A percentile compares a stretch with the other conserved stretches of the same genome.
Conservation (phyloP, 1,140 invertebrate species). For the Pachypeltis micranthus region DNA sequence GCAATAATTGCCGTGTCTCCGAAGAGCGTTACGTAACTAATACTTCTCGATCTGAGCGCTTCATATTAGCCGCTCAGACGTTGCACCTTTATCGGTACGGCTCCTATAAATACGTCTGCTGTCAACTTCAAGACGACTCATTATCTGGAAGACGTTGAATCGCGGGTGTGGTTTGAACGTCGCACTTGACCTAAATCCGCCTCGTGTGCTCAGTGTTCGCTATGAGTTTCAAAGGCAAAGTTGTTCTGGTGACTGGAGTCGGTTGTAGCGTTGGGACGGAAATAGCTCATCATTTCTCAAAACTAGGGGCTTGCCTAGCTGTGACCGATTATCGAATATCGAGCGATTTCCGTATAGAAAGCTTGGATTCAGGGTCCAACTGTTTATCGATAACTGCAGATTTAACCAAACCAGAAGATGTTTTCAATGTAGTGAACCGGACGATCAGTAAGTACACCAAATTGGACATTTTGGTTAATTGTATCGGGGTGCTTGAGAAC, state of each 20-base stretch:
- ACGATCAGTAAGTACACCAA: constrained; percentile 56
- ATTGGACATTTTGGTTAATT: constrained; percentile 72
- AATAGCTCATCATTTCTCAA: constrained; percentile 62
- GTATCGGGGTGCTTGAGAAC: constrained; percentile 68
- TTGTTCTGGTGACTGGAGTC: constrained; percentile 60
- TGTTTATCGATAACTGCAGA: constrained; percentile 47
- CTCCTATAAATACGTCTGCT: too few species aligned
- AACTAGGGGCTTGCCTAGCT: constrained; percentile 39
- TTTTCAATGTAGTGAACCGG: constrained; percentile 53
- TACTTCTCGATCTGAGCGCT: too few species aligned
- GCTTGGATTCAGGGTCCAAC: constrained; percentile 30
- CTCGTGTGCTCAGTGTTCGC: too few species aligned
- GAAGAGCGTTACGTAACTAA: too few species aligned
- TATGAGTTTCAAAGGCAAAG: constrained; percentile 53
- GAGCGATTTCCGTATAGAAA: constrained; percentile 23
- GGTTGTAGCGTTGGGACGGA: constrained; percentile 76
- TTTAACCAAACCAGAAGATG: constrained; percentile 59
- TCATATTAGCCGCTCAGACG: too few species aligned
- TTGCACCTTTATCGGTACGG: too few species aligned
- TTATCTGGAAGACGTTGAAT: too few species aligned
- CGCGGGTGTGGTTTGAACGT: too few species aligned
- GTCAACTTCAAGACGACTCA: too few species aligned
- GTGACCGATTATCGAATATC: constrained; percentile 32
- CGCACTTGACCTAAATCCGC: too few species aligned
- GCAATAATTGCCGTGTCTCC: too few species aligned